Conservation (phyloP, 1,140 invertebrate species). For the Sipha flava region DNA sequence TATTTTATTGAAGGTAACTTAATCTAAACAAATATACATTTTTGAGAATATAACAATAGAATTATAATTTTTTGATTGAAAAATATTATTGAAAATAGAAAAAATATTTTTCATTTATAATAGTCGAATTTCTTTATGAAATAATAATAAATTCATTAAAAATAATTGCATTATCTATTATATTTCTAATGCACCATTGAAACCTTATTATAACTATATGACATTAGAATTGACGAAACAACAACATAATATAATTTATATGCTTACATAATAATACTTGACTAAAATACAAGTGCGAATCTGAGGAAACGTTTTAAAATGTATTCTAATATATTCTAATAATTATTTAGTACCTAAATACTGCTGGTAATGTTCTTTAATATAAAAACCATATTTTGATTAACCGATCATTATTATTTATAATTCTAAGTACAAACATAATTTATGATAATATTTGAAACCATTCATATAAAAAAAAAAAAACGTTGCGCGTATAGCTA, state of each 20-base stretch:
- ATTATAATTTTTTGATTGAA: too few relatives aligned
- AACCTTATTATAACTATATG: neutral
- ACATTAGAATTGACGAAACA: neutral
- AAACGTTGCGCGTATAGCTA: neutral
- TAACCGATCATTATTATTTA: neutral
- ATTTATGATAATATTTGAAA: neutral
- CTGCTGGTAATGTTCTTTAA: slow-evolving; percentile 5
- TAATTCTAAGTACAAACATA: neutral
- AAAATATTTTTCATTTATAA: too few relatives aligned
- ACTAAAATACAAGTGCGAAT: neutral
- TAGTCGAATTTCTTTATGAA: too few relatives aligned
- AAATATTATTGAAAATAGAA: too few relatives aligned
- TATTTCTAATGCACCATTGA: neutral
- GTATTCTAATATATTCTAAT: neutral
- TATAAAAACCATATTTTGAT: neutral
- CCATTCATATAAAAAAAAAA: too few relatives aligned
- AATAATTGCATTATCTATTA: too few relatives aligned
- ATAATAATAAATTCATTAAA: too few relatives aligned
- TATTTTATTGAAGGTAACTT: neutral
- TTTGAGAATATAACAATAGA: too few relatives aligned
- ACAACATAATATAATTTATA: neutral
- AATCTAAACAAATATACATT: too few relatives aligned
- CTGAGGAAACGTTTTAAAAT: neutral
- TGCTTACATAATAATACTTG: neutral
- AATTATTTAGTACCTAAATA: neutral